phyloP scores from a whole-genome alignment of 2,888 invertebrate genomes.

The Calliphora vomitoria region DNA sequence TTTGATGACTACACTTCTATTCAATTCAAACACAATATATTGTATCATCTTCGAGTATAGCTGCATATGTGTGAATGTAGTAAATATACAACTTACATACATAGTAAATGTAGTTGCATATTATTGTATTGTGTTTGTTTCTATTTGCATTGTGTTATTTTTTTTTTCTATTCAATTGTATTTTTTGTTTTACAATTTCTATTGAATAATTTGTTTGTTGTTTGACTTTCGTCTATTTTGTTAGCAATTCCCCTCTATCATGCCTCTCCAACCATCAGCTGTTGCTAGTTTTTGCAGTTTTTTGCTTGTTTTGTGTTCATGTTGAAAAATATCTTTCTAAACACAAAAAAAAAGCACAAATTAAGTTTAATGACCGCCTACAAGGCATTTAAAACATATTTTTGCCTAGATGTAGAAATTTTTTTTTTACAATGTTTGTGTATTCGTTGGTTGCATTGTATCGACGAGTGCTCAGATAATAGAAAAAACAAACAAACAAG shows the following conservation, averaged over 20 bases:
- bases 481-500: slow-evolving; percentile 40
- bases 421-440: slow-evolving; percentile 26
- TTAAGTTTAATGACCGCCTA: slow-evolving; percentile 77
- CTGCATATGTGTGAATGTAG: neutral
- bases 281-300: slow-evolving; percentile 38
- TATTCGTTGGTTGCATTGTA: slow-evolving; percentile 30
- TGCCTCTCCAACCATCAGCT: slow-evolving; percentile 22
- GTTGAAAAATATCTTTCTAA: slow-evolving; percentile 35
- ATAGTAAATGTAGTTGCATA: slow-evolving; percentile 14
- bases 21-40: slow-evolving; percentile 31
- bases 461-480: slow-evolving; percentile 22
- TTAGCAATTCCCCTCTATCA: slow-evolving; percentile 1
- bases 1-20: slow-evolving; percentile 56
- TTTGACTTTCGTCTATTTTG: slow-evolving; percentile 40
- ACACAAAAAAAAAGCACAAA: slow-evolving; percentile 53
- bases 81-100: neutral
- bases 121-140: slow-evolving; percentile 45
- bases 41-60: slow-evolving; percentile 9
- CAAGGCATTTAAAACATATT: slow-evolving; percentile 73
- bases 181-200: slow-evolving; percentile 57
- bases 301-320: slow-evolving; percentile 42
- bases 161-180: neutral
- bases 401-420: slow-evolving; percentile 64
- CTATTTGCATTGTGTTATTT: slow-evolving; percentile 42
- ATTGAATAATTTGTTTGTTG: slow-evolving; percentile 69